phyloP scores from a whole-genome alignment of 2,888 invertebrate genomes.

The Actias luna region DNA sequence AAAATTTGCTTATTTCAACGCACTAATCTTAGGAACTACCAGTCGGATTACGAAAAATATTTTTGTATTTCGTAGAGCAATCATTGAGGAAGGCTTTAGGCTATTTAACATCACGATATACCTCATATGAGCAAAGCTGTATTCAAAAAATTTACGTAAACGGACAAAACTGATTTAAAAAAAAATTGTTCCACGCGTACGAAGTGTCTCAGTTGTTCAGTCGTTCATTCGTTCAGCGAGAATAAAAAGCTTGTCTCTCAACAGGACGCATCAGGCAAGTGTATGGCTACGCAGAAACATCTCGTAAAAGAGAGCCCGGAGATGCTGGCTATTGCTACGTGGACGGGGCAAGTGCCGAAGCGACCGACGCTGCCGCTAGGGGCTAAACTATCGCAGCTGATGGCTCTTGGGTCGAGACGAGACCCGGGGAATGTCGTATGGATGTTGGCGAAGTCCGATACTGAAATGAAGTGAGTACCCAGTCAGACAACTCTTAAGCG shows the following conservation, averaged over 20 bases:
- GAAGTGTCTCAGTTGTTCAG: not conserved
- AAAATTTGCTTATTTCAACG: too few species aligned
- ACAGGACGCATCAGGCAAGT: constrained; percentile 77
- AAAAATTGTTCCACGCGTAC: too few species aligned
- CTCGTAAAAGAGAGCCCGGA: constrained; percentile 91
- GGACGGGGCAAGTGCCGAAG: constrained; percentile 89
- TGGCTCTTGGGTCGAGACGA: constrained; percentile 87
- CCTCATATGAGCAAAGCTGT: too few species aligned
- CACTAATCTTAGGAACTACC: too few species aligned
- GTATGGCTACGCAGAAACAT: constrained; percentile 75
- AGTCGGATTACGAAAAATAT: too few species aligned
- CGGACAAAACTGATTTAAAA: too few species aligned
- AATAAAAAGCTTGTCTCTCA: not conserved
- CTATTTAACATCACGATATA: too few species aligned
- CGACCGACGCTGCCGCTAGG: constrained; percentile 87
- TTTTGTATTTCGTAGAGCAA: too few species aligned
- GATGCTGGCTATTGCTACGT: constrained; percentile 90
- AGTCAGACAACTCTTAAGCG: too few species aligned
- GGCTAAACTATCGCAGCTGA: constrained; percentile 86
- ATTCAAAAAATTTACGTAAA: too few species aligned
- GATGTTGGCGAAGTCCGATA: constrained; percentile 90
- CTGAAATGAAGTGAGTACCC: constrained; percentile 88
- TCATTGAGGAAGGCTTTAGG: too few species aligned
- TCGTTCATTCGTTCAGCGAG: not conserved
- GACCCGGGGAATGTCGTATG: constrained; percentile 88